Evolutionary conservation across 2,888 invertebrate species (phyloP), one percentile per base, ranked within the genome.

Genomic region (Temnothorax unifasciatus): DNA sequence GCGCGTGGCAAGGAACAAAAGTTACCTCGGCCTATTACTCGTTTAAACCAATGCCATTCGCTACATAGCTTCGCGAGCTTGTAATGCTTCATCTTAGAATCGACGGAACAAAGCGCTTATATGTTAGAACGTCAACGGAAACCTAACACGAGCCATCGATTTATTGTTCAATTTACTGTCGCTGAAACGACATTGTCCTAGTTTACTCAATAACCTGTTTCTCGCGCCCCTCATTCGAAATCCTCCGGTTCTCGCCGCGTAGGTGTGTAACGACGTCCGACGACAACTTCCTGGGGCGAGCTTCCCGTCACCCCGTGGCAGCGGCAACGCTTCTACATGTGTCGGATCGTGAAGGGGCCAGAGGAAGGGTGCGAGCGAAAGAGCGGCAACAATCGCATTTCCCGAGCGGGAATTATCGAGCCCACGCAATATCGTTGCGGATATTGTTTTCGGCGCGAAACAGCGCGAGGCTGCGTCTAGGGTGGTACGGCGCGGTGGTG

Each of bases 391-490:
- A 94, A 94, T 94, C 91, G 92, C 88, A 94, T 94, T 94, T 94
- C 94, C 93, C 92, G 90, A 90, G 82, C 63, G 91, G 90, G 93
- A 93, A 94, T 94, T 93, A 92, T 92, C 92, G 91, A 91, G 90
- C 92, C 92, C 92, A 91, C 92, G 94, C 93, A 94, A 94, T 94
- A 94, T 93, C 92, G 92, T 92, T 92, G 92, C 94, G 94, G 94
- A 94, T 94, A 94, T 94, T 94, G 94, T 94, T 94, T 81, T 92
- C 91, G 89, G 92, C 92, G 91, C 91, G 90, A 89, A 76, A 86
- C 89, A 85, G 84, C 84, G 71, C 73, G 75, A 69, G 44, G 82
- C 83, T 85, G 84, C 66, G 41, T 38, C 41, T 50, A 64, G 77
- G 86, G 83, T 88, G 86, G 85, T 15, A 25, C 38, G 18, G 13